Evolutionary conservation across 2,888 invertebrate genomes (phyloP).

Genomic region (Lochmaea crataegi): DNA sequence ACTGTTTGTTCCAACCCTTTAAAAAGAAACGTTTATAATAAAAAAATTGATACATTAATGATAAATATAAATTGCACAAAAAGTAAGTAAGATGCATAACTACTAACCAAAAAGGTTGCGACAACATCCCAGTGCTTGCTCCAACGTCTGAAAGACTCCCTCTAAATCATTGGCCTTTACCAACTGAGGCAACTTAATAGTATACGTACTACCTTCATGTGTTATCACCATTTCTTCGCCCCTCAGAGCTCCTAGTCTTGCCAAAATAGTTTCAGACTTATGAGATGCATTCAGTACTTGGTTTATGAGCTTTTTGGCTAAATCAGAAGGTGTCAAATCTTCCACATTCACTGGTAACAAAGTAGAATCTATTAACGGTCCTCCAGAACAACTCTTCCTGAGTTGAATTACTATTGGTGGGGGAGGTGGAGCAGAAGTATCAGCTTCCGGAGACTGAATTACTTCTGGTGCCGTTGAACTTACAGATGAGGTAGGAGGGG

Average conservation of each 20-base stretch:
- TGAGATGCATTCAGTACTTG: constrained; percentile 59
- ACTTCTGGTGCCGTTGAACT: constrained; percentile 54
- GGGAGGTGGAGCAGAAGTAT: constrained; percentile 66
- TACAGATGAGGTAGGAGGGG: constrained; percentile 48
- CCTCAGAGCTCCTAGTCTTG: constrained; percentile 51
- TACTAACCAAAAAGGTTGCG: constrained; percentile 68
- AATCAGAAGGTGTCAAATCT: constrained; percentile 64
- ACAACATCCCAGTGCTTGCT: constrained; percentile 69
- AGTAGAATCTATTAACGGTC: constrained; percentile 66
- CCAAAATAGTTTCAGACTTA: constrained; percentile 61
- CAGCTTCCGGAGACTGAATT: constrained; percentile 62
- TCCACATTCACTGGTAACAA: constrained; percentile 67
- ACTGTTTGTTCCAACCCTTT: constrained; percentile 56
- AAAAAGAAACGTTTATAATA: constrained; percentile 15
- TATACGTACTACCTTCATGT: constrained; percentile 66
- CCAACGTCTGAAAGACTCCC: constrained; percentile 68
- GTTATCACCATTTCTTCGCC: constrained; percentile 62
- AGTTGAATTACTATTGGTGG: constrained; percentile 68
- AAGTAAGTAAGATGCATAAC: constrained; percentile 10
- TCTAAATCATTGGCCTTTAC: constrained; percentile 64
- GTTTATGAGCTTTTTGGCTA: constrained; percentile 61
- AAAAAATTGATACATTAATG: background rate
- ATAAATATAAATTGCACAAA: background rate
- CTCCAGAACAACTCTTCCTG: constrained; percentile 67
- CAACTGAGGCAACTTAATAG: constrained; percentile 69